Evolutionary conservation across 2,113 vertebrate genomes (phyloP), one percentile per base, ranked within the genome.

Genomic region (Siniperca chuatsi): DNA sequence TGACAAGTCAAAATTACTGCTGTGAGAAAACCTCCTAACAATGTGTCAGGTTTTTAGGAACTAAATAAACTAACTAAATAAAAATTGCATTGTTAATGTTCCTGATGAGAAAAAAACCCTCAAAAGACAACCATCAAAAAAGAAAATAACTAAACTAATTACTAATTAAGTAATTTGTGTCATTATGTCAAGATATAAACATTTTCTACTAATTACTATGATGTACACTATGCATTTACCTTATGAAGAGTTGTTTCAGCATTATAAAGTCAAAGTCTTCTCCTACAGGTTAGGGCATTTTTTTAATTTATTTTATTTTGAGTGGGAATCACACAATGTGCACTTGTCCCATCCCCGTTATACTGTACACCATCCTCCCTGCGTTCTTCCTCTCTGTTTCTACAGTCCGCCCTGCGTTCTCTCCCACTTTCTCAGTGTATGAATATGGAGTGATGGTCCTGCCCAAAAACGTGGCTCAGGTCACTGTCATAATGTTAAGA

Each of bases 401-500:
- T 40, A 4, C 54, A 42, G 6, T 50, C 8, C 2, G 6, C 20
- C 37, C 57, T 64, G 57, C 35, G n/a, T 74, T 68, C 21, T 46
- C 13, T 33, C 35, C 33, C 65, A 67, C 64, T 37, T 44, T 70
- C 70, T 79, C 65, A 33, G 11, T 65, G 66, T 82, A 69, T 87
- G 71, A 87, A 80, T 61, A 75, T 82, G 61, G 57, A 87, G 58
- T 79, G 77, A 91, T 84, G 40, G 72, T 40, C 35, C 77, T 81
- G 76, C 58, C 76, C 67, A 75, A 64, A 64, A 75, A 62, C 42
- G 48, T 46, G 76, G 82, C 86, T 89, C 37, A 52, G 85, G 84
- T 89, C 95, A 96, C 96, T 95, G 96, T 96, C 96, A 97, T 95
- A 96, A 96, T 96, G 96, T 96, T 96, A 96, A 85, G 89, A 78